phyloP scores from a whole-genome alignment of 92 coral and sea anemone species.

The Heteractis magnifica region DNA sequence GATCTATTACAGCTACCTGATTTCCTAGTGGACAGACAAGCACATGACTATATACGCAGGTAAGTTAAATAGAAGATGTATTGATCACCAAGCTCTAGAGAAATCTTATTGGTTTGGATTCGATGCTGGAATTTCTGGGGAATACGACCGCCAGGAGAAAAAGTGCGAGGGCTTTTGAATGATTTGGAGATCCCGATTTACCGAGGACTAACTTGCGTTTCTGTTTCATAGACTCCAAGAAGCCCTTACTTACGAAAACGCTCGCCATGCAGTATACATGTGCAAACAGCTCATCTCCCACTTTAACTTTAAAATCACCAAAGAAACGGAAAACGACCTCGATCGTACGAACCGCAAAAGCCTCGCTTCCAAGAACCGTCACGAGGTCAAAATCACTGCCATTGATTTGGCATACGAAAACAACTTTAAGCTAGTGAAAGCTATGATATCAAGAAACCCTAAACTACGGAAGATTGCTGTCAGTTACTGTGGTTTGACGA shows the following conservation, averaged over 20 bases:
- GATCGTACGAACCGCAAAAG: conserved; percentile 7
- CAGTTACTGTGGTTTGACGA: conserved; percentile 28
- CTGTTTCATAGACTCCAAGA: conserved; percentile 35
- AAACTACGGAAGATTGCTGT: conserved; percentile 34
- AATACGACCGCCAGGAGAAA: too few species aligned
- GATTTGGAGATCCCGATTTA: too few species aligned
- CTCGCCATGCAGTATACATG: conserved; percentile 26
- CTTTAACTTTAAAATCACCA: conserved; percentile 30
- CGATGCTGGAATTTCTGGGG: too few species aligned
- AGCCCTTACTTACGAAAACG: conserved; percentile 29
- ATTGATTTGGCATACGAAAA: conserved; percentile 17
- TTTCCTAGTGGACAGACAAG: conserved; percentile 51
- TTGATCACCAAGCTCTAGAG: too few species aligned
- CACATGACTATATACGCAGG: conserved; percentile 30
- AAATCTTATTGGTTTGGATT: too few species aligned
- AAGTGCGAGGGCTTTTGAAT: too few species aligned
- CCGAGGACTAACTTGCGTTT: too few species aligned
- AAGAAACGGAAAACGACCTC: conserved; percentile 9
- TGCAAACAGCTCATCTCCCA: conserved; percentile 38
- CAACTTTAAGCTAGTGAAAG: conserved; percentile 17
- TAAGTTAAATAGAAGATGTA: neutral
- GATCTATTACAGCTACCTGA: conserved; percentile 37
- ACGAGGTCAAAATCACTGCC: conserved; percentile 29
- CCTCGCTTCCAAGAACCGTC: neutral
- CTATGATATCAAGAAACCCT: conserved; percentile 33